Base-by-base conservation (phyloP, 2,113 vertebrate species). In the Gobiocypris rarus region DNA sequence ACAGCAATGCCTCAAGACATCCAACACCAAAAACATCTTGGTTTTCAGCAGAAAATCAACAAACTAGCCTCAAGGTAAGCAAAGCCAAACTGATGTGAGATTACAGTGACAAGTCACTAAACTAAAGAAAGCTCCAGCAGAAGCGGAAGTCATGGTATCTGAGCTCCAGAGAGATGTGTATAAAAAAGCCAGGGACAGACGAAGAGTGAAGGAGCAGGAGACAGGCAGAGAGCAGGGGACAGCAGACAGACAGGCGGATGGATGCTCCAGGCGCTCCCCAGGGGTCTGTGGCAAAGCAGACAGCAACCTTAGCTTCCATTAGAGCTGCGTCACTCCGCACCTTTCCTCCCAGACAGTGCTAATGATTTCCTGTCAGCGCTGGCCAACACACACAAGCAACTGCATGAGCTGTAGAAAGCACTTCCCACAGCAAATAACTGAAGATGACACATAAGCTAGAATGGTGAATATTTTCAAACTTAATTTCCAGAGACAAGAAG, bases 361-460 rank as follows among this genome's bases (percentile, higher is more conserved):
- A 85, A 83, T 83, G 84, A 88, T 88, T 88, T 88, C 65, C 85
- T 86, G 83, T 74, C 78, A 83, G 83, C 26, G 28, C 73, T 84
- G 26, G 43, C 76, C 75, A 84, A 71, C 26, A 82, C 74, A 85
- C 45, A 56, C 71, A 78, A 31, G 43, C 71, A 78, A 82, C 41
- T 13, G 22, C 43, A 17, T 22, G 79, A 45, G 34, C 15, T 67
- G 58, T 54, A 82, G 85, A 86, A 69, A 87, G 84, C 83, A 82
- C 71, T 58, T 75, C 6, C 22, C 34, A 75, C 14, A 84, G 52
- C 74, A 52, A 81, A 76, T 56, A 84, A 75, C 82, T 41, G 31
- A 54, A 85, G 50, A 82, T 70, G 19, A 71, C 56, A 10, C 61
- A 67, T 34, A 50, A 54, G 10, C 43, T 54, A 31, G n/a, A 3